Conservation (phyloP, 2,113 vertebrate genomes). For the Microcebus jonahi region DNA sequence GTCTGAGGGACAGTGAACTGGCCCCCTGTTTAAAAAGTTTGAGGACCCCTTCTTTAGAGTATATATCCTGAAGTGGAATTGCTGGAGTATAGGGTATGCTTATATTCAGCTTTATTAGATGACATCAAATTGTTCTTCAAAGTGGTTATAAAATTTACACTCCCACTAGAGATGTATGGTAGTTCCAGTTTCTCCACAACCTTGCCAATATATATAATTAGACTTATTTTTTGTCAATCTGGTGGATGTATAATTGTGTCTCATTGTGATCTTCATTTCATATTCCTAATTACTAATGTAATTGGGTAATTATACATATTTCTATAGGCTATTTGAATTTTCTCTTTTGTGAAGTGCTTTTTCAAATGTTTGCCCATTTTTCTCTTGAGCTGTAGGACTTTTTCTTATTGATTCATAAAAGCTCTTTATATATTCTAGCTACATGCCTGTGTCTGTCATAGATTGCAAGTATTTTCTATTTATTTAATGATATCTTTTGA, state of each 20-base stretch:
- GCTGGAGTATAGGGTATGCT: not conserved
- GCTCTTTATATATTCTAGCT: not conserved
- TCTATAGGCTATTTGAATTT: not conserved
- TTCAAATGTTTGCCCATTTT: slow-evolving; percentile 23
- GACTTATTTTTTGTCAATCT: not conserved
- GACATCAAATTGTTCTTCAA: not conserved
- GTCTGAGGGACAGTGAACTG: too few species aligned
- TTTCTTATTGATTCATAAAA: slow-evolving; percentile 29
- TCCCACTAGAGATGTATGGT: not conserved
- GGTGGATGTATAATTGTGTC: not conserved
- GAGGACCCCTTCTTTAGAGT: too few species aligned
- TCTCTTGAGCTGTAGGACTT: not conserved
- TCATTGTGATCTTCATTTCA: not conserved
- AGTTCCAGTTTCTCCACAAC: not conserved
- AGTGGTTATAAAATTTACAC: not conserved
- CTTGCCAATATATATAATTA: not conserved
- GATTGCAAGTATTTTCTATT: not conserved
- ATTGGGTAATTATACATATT: not conserved
- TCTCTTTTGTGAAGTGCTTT: not conserved
- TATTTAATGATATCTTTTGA: not conserved
- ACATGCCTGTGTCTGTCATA: not conserved
- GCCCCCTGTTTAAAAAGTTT: too few species aligned
- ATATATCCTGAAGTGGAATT: not conserved
- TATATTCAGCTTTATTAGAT: not conserved
- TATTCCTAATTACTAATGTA: not conserved